Evolutionary conservation across 2,888 invertebrate species (phyloP), one percentile per base, ranked within the genome.

Genomic region (Villa cingulata): DNA sequence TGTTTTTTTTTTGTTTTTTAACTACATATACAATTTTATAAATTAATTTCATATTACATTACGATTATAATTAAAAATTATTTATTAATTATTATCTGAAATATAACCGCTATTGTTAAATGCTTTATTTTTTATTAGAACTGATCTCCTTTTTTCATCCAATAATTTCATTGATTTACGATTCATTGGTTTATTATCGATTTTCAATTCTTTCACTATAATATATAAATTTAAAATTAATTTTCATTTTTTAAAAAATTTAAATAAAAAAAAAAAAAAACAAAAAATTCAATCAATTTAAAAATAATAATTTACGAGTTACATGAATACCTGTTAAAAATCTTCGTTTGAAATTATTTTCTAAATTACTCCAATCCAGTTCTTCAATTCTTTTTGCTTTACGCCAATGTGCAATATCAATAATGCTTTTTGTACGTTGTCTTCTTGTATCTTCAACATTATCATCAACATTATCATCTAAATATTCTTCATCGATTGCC

Each of bases 301-400:
- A 38, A 18, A 17, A 3, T 16, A 17, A 20, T 19, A 36, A 14
- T 34, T 18, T 36, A 27, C 12, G 10, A 12, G 16, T 12, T 15
- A 36, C 15, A 16, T 36, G 15, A 7, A 7, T 23, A 23, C 23
- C 23, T 32, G 15, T 9, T 15, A 36, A 36, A 41, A 34, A 36
- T 19, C 4, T 40, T 12, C 44, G 16, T 52, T 65, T 62, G n/a
- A 69, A 69, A 52, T 69, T 69, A 1, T 58, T 50, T n/a, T 65
- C 65, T 50, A 68, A 56, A 54, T 68, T 65, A 49, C 66, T 66
- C 48, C 62, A 65, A 54, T 68, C 66, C n/a, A n/a, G n/a, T 37
- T 49, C 48, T 9, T 51, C 56, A 20, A 58, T 57, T 38, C 54
- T 56, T 27, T 59, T 60, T 48, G 65, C 59, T 2, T 62, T 59